These are phyloP conservation scores for Parazoanthus darwini DNA, from an alignment of 92 coral and sea anemone species.

Conservation along the genomic window DNA sequence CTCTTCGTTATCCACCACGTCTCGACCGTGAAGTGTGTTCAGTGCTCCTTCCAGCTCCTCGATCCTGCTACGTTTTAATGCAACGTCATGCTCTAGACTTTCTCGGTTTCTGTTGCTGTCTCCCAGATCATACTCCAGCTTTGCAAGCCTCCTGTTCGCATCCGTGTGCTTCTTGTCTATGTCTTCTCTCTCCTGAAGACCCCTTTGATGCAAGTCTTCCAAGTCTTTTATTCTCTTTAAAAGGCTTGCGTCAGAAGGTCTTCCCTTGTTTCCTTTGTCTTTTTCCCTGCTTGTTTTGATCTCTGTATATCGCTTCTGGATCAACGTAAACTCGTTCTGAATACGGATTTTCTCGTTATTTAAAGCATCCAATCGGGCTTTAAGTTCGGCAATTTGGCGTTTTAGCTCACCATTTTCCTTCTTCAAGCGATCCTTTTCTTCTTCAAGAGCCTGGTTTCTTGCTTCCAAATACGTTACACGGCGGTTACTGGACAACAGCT, in stretches of 20 bases:
- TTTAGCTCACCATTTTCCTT: conserved; percentile 71
- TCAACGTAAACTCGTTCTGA: conserved; percentile 73
- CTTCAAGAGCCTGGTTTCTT: conserved; percentile 75
- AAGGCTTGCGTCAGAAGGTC: conserved; percentile 63
- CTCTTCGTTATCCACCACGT: conserved; percentile 91
- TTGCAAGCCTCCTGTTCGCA: conserved; percentile 70
- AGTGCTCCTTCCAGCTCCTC: conserved; percentile 85
- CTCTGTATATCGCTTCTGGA: conserved; percentile 81
- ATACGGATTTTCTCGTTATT: conserved; percentile 80
- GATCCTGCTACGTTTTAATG: conserved; percentile 80
- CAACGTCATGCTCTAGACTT: conserved; percentile 81
- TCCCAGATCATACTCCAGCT: conserved; percentile 84
- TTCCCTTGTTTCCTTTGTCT: conserved; percentile 67
- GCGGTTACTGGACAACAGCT: conserved; percentile 77
- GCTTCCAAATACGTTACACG: conserved; percentile 81
- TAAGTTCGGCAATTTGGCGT: conserved; percentile 81
- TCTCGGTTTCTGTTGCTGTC: conserved; percentile 80
- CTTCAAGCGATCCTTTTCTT: conserved; percentile 88
- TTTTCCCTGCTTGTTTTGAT: conserved; percentile 55
- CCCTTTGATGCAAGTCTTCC: conserved; percentile 78
- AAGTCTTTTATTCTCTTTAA: conserved; percentile 82
- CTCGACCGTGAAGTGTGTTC: conserved; percentile 86
- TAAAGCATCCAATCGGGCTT: conserved; percentile 82
- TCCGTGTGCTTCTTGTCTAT: conserved; percentile 87
- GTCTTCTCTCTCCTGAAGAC: conserved; percentile 85